Base-by-base conservation (phyloP, 2,113 vertebrate genomes). In the Herpailurus yagouaroundi region DNA sequence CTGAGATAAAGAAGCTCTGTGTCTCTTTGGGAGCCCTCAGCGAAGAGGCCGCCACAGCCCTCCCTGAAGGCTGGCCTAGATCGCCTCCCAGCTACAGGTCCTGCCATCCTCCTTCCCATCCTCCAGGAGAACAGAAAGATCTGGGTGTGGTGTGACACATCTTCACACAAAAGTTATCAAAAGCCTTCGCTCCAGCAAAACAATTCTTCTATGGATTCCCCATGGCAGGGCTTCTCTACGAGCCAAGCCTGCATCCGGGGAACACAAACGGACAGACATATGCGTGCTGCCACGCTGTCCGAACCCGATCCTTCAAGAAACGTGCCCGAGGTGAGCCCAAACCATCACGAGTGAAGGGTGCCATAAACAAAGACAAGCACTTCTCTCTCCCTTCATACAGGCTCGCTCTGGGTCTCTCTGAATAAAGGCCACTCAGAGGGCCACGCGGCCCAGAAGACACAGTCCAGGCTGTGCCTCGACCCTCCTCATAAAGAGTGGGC, bases 271-370 rank as follows among this genome's bases (percentile, higher is more conserved):
- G 55, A 45, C 27, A 38, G 12, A 80, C 7, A n/a, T 5, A 1
- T 0, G 15, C 9, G 13, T 0, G 8, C 4, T 9, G 33, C 8
- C 21, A 16, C 73, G 14, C 12, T 4, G 3, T 57, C 71, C 8
- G 15, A 38, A 29, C 50, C 57, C 45, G 25, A 2, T 0, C 1
- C 2, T n/a, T 80, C 57, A 60, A 38, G 23, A 23, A 88, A 18
- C 0, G 38, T 27, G n/a, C 60, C 25, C 29, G 29, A 55, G 76
- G 21, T 25, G 84, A 66, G 19, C 45, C 80, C 33, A 66, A 52
- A 16, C 29, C 68, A 41, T 21, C 23, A 0, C 2, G 14, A 31
- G 33, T 19, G 48, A 68, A 63, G 55, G 63, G 23, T 3, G 19
- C 9, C 31, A 15, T 1, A 71, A 92, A 55, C 14, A 18, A 69